Evolutionary conservation across 2,797 vertebrate species (phyloP).

Genomic region (Hybognathus amarus): DNA sequence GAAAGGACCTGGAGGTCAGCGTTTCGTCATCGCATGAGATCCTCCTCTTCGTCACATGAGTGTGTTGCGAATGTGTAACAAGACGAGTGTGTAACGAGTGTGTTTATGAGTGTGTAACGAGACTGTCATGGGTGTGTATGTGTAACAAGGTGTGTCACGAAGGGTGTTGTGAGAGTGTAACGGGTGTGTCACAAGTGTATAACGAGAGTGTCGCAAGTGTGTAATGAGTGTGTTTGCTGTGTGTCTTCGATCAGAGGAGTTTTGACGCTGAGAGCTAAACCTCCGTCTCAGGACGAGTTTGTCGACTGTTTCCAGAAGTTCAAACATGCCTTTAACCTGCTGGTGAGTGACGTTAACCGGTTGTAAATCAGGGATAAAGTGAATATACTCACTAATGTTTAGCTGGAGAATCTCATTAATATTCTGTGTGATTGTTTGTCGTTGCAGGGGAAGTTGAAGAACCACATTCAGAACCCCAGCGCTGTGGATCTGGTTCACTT

Average conservation of each 20-base stretch:
- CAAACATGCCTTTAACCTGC: slow-evolving; percentile 95
- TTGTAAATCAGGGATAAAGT: not conserved
- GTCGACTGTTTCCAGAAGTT: slow-evolving; percentile 97
- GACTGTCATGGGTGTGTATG: too few species aligned
- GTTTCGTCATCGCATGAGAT: not conserved
- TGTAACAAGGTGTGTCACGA: too few species aligned
- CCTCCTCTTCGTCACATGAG: not conserved
- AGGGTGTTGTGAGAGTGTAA: too few species aligned
- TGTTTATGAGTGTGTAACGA: too few species aligned
- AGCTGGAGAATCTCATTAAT: not conserved
- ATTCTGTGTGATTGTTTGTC: slow-evolving; percentile 10
- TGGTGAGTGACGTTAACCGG: slow-evolving; percentile 77
- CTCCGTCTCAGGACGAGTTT: slow-evolving; percentile 89
- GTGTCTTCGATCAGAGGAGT: slow-evolving; percentile 84
- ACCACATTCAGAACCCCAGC: slow-evolving; percentile 96
- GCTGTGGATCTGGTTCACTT: slow-evolving; percentile 93
- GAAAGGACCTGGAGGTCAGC: slow-evolving; percentile 90
- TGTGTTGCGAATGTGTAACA: slow-evolving; percentile 7
- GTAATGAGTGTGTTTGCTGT: not conserved
- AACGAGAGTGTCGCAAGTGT: too few species aligned
- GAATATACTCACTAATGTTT: not conserved
- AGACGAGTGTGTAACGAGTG: not conserved
- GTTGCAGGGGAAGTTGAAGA: slow-evolving; percentile 86
- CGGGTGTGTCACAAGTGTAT: too few species aligned
- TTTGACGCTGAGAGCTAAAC: slow-evolving; percentile 90